These are phyloP conservation scores for Pagrus major DNA, from an alignment of 2,113 vertebrate species.

Conservation along the genomic window DNA sequence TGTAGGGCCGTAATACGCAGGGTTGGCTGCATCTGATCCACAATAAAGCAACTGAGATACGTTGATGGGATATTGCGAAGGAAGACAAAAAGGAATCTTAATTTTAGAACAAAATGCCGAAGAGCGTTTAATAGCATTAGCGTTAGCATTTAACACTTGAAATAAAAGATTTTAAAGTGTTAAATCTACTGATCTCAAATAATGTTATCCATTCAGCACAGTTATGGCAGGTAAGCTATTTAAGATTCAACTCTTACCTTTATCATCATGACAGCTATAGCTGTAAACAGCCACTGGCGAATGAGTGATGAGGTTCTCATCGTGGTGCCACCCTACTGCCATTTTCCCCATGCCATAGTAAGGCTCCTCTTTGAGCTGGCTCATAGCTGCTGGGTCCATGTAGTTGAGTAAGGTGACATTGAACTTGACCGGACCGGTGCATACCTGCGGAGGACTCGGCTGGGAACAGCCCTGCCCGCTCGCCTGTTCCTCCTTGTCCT, in stretches of 20 bases:
- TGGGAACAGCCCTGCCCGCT: slow-evolving; percentile 77
- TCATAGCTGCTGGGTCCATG: slow-evolving; percentile 94
- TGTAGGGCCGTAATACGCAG: slow-evolving; percentile 56
- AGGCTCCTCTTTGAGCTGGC: slow-evolving; percentile 94
- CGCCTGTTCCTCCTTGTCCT: slow-evolving; percentile 65
- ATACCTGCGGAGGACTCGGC: slow-evolving; percentile 66
- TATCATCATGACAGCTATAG: slow-evolving; percentile 89
- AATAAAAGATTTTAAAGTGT: slow-evolving; percentile 17
- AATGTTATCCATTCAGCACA: not conserved
- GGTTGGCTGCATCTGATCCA: slow-evolving; percentile 71
- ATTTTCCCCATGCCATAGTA: slow-evolving; percentile 98
- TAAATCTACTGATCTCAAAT: slow-evolving; percentile 2
- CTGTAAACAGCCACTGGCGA: slow-evolving; percentile 96
- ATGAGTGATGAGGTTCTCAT: slow-evolving; percentile 92
- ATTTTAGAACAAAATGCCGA: slow-evolving; percentile 29
- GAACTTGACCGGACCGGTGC: slow-evolving; percentile 77
- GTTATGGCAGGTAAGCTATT: not conserved
- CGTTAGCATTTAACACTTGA: not conserved
- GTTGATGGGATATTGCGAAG: slow-evolving; percentile 54
- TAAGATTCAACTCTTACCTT: slow-evolving; percentile 71
- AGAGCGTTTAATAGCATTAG: no score
- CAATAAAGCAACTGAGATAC: slow-evolving; percentile 71
- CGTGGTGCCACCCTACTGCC: slow-evolving; percentile 99
- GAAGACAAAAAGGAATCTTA: slow-evolving; percentile 42
- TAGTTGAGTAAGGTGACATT: slow-evolving; percentile 97